A percentile compares a stretch with the other conserved stretches of the same genome.
Evolutionary conservation across 2,888 invertebrate species (phyloP).

Genomic region (Conchocele bisecta): DNA sequence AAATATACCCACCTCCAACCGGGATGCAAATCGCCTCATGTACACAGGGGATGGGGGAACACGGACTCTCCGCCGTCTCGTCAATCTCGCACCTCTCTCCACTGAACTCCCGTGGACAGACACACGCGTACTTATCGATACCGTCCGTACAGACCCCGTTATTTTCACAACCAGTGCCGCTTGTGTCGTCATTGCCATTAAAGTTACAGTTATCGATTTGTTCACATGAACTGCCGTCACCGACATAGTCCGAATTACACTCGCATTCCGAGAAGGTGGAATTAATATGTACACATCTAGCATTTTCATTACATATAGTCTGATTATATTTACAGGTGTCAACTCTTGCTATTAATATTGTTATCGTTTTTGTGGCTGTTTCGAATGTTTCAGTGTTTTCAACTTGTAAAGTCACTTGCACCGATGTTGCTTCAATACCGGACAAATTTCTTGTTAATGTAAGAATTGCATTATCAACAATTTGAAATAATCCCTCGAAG

Average conservation of each 20-base stretch:
- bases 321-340: conserved; percentile 46
- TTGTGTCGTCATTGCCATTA: neutral
- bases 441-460: conserved; percentile 47
- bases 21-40: conserved; percentile 54
- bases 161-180: conserved; percentile 45
- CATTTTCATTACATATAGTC: conserved; percentile 56
- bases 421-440: conserved; percentile 43
- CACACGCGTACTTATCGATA: conserved; percentile 53
- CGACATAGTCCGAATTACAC: conserved; percentile 60
- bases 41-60: conserved; percentile 51
- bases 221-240: conserved; percentile 56
- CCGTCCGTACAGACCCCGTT: conserved; percentile 62
- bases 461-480: conserved; percentile 54
- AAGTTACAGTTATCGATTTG: conserved; percentile 62
- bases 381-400: conserved; percentile 55
- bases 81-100: conserved; percentile 62
- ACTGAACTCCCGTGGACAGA: conserved; percentile 54
- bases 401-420: conserved; percentile 56
- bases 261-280: conserved; percentile 50
- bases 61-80: conserved; percentile 32
- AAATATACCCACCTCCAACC: conserved; percentile 11
- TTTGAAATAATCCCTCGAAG: conserved; percentile 49
- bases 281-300: conserved; percentile 53
- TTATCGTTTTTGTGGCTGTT: conserved; percentile 44
- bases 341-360: conserved; percentile 49